phyloP scores from a whole-genome alignment of 2,113 vertebrate genomes.

The Pseudorasbora parva region DNA sequence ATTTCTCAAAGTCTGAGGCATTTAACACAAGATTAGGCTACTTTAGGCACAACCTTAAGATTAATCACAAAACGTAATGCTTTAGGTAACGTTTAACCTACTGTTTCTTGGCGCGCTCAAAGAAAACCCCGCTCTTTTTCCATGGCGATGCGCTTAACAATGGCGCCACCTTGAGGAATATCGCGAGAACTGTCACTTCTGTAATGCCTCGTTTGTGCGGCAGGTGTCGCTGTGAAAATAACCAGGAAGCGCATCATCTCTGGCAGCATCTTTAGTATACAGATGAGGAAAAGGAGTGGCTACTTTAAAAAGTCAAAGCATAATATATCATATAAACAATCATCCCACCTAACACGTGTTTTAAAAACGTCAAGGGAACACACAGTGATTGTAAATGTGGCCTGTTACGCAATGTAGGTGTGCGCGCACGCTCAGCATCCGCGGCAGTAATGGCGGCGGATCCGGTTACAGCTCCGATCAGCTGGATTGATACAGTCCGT shows the following conservation, averaged over 20 bases:
- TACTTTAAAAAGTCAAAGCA: background rate
- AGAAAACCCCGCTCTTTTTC: background rate
- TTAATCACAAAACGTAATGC: too few relatives aligned
- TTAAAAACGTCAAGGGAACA: too few relatives aligned
- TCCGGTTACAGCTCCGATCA: slow-evolving; percentile 12
- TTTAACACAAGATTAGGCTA: too few relatives aligned
- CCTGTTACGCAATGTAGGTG: background rate
- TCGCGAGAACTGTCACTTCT: background rate
- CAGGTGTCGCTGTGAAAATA: slow-evolving; percentile 3
- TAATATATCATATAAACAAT: background rate
- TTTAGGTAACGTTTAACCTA: too few relatives aligned
- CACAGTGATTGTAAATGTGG: too few relatives aligned
- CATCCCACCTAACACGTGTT: too few relatives aligned
- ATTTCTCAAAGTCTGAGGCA: too few relatives aligned
- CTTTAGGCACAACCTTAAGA: too few relatives aligned
- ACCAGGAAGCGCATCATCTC: background rate
- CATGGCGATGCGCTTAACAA: background rate
- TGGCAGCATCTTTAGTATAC: background rate
- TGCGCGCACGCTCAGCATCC: slow-evolving; percentile 36
- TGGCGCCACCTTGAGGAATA: background rate
- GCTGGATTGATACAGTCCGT: slow-evolving; percentile 29
- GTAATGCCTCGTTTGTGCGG: background rate
- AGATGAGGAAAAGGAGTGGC: background rate
- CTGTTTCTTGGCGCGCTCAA: background rate
- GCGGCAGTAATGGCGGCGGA: slow-evolving; percentile 38